These are phyloP conservation scores for Tiaroga cobitis DNA, from an alignment of 2,797 vertebrate genomes.

Conservation along the genomic window DNA sequence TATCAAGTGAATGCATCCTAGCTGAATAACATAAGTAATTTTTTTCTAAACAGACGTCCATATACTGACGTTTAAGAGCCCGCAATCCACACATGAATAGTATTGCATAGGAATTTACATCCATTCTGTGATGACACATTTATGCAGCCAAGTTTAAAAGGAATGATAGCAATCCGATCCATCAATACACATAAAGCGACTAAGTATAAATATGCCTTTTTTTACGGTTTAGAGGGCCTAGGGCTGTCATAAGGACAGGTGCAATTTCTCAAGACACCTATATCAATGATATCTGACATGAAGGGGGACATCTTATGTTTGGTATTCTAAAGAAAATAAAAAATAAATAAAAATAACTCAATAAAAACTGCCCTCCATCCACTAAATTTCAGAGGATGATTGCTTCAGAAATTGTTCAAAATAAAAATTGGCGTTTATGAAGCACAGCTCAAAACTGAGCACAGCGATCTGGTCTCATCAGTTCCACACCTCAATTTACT, in stretches of 20 bases:
- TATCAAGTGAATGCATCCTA: not conserved
- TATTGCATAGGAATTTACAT: not conserved
- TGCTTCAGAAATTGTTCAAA: conserved; percentile 2
- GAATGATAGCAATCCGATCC: not conserved
- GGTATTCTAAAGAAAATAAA: not conserved
- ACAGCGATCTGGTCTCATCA: conserved; percentile 13
- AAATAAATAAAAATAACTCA: not conserved
- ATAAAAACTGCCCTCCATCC: not conserved
- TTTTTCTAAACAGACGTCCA: not conserved
- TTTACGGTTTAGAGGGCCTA: not conserved
- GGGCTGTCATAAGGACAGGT: not conserved
- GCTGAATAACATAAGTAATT: not conserved
- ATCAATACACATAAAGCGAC: not conserved
- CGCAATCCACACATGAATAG: not conserved
- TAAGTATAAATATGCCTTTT: conserved; percentile 2
- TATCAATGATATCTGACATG: not conserved
- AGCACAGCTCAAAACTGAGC: conserved; percentile 1
- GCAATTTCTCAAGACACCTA: conserved; percentile 10
- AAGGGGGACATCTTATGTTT: not conserved
- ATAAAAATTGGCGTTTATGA: not conserved
- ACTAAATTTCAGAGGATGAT: not conserved
- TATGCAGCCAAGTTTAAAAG: not conserved
- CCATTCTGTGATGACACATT: not conserved
- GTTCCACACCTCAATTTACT: conserved; percentile 14
- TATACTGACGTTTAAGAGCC: not conserved